Conservation (phyloP, 2,888 invertebrate genomes). For the Tiphia femorata region DNA sequence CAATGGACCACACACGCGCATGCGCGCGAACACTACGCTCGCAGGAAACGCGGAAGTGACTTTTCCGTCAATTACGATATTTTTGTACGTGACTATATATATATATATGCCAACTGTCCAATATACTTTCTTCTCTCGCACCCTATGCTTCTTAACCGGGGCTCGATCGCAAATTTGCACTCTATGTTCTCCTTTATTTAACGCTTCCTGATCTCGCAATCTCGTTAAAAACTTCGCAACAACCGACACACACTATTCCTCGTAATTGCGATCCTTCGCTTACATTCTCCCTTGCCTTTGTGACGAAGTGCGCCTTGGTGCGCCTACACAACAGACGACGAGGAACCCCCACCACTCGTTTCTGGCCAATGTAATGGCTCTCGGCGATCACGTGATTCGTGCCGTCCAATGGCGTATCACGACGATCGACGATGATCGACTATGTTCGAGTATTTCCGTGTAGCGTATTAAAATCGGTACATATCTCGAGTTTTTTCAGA, state of each 20-base stretch:
- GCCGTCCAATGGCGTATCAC: slow-evolving; percentile 13
- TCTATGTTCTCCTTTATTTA: not conserved
- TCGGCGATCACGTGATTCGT: slow-evolving; percentile 1
- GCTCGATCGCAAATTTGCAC: slow-evolving; percentile 1
- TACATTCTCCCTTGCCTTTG: slow-evolving; percentile 46
- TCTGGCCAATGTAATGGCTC: slow-evolving; percentile 13
- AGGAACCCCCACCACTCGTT: slow-evolving; percentile 3
- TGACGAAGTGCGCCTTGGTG: slow-evolving; percentile 39
- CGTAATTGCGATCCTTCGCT: slow-evolving; percentile 35
- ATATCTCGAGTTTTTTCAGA: not conserved
- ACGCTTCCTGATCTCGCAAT: slow-evolving; percentile 17
- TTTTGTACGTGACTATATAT: slow-evolving; percentile 15
- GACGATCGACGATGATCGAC: slow-evolving; percentile 5
- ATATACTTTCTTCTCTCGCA: slow-evolving; percentile 9
- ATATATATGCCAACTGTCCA: slow-evolving; percentile 2
- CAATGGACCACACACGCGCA: slow-evolving; percentile 11
- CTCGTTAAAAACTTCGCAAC: slow-evolving; percentile 22
- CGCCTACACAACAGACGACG: slow-evolving; percentile 37
- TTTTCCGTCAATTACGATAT: slow-evolving; percentile 12
- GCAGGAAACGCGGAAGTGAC: slow-evolving; percentile 19
- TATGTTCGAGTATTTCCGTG: slow-evolving; percentile 15
- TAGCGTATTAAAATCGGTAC: slow-evolving; percentile 1
- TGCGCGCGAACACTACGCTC: slow-evolving; percentile 24
- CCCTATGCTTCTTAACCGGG: slow-evolving; percentile 2
- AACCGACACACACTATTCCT: slow-evolving; percentile 25